A percentile compares a stretch with the other conserved stretches of the same genome.
Conservation (phyloP, 53 echinoderm and acorn worm species). For the Henricia sp. region DNA sequence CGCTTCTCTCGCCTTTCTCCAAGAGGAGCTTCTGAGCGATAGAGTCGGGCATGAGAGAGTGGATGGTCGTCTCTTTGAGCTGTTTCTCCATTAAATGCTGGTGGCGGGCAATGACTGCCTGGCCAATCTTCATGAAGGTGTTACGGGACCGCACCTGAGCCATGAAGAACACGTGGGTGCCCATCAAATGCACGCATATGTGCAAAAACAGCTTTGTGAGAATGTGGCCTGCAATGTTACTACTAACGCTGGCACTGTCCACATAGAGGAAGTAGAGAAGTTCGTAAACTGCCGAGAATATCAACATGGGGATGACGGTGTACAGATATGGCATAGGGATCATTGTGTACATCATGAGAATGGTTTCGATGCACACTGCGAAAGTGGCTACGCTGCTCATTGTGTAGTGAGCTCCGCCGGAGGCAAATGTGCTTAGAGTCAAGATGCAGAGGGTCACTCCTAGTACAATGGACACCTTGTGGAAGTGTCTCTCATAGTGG, state of each 20-base stretch:
- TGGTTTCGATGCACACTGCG: slow-evolving; percentile 88
- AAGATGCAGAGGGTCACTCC: slow-evolving; percentile 74
- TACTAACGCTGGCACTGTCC: slow-evolving; percentile 21
- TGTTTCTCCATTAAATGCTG: slow-evolving; percentile 90
- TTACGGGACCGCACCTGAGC: slow-evolving; percentile 91
- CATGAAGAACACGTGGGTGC: slow-evolving; percentile 98
- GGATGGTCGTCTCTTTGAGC: slow-evolving; percentile 90
- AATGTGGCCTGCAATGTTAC: slow-evolving; percentile 57
- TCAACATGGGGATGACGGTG: slow-evolving; percentile 69
- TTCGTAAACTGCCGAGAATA: slow-evolving; percentile 90
- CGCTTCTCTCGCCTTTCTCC: slow-evolving; percentile 60
- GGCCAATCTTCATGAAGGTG: slow-evolving; percentile 98
- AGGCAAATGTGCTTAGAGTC: slow-evolving; percentile 79
- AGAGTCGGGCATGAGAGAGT: slow-evolving; percentile 88
- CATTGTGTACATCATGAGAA: slow-evolving; percentile 97
- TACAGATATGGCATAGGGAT: slow-evolving; percentile 89
- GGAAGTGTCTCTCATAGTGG: slow-evolving; percentile 72
- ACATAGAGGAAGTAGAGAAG: slow-evolving; percentile 77
- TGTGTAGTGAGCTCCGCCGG: slow-evolving; percentile 54
- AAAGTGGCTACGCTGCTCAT: slow-evolving; percentile 95
- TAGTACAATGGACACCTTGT: slow-evolving; percentile 72
- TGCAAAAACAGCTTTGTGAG: slow-evolving; percentile 94
- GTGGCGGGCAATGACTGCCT: slow-evolving; percentile 81
- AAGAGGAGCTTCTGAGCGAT: slow-evolving; percentile 84
- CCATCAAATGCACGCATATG: slow-evolving; percentile 96